Percentiles rank a stretch among this genome's conserved stretches.
phyloP scores from a whole-genome alignment of 2,797 vertebrate genomes.

The Podarcis lilfordi region DNA sequence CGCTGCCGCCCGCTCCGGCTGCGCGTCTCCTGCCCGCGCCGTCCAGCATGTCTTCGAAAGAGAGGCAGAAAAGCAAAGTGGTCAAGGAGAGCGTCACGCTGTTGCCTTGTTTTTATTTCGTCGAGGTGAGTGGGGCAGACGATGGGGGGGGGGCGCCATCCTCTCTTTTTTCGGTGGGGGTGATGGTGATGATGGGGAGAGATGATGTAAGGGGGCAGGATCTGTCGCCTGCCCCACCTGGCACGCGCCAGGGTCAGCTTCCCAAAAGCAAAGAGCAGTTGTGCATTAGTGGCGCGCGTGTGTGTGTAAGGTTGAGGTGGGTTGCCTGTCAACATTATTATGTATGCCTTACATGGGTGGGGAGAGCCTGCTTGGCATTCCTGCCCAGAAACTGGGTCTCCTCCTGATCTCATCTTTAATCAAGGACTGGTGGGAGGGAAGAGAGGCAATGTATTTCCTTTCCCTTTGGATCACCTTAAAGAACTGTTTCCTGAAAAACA shows the following conservation, averaged over 20 bases:
- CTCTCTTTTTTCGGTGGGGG: not conserved
- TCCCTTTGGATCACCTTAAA: not conserved
- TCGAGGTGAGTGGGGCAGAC: constrained; percentile 86
- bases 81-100: constrained; percentile 96
- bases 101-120: constrained; percentile 97
- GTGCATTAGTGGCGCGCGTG: not conserved
- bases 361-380: not conserved
- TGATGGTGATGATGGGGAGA: fast-evolving
- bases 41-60: constrained; percentile 88
- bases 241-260: not conserved
- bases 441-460: not conserved
- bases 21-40: constrained; percentile 8
- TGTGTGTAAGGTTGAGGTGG: not conserved
- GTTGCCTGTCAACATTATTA: fast-evolving
- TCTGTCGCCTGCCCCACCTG: not conserved
- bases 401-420: constrained; percentile 15
- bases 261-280: not conserved
- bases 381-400: constrained; percentile 41
- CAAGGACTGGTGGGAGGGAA: not conserved
- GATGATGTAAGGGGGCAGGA: not conserved
- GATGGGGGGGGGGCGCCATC: not conserved
- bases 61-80: constrained; percentile 85
- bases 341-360: too few relatives aligned
- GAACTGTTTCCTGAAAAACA: not conserved
- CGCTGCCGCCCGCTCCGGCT: constrained; percentile 51